A percentile compares a stretch with the other conserved stretches of the same genome.
These are phyloP conservation scores for Bombus consobrinus DNA, from an alignment of 1,140 invertebrate genomes.

Conservation along the genomic window DNA sequence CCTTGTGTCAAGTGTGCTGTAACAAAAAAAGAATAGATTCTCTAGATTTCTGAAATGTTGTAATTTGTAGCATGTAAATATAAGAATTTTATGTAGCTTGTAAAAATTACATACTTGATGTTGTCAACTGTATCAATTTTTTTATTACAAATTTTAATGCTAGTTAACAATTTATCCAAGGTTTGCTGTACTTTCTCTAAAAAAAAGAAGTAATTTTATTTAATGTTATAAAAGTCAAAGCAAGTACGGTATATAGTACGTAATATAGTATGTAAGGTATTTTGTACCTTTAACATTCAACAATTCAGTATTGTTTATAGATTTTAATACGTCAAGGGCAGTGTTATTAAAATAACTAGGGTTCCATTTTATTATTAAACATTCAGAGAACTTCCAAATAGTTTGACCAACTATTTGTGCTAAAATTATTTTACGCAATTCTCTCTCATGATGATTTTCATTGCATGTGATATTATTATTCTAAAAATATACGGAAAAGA, in stretches of 20 bases:
- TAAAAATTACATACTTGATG: constrained; percentile 60
- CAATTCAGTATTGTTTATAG: constrained; percentile 60
- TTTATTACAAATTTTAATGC: constrained; percentile 59
- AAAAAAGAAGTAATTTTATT: constrained; percentile 20
- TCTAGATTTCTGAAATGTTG: not conserved
- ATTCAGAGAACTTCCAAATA: constrained; percentile 78
- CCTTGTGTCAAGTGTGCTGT: constrained; percentile 71
- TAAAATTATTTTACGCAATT: constrained; percentile 65
- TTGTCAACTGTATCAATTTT: constrained; percentile 60
- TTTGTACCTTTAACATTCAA: constrained; percentile 69
- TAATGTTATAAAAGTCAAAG: constrained; percentile 3
- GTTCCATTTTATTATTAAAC: constrained; percentile 76
- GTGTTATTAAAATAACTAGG: constrained; percentile 71
- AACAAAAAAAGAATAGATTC: constrained; percentile 44
- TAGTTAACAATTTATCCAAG: constrained; percentile 49
- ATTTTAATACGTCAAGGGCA: constrained; percentile 56
- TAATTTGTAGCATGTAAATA: not conserved
- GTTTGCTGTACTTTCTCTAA: constrained; percentile 62
- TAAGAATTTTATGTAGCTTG: constrained; percentile 1
- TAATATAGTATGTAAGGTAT: not conserved
- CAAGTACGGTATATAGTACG: too few relatives aligned
- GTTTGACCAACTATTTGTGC: constrained; percentile 72
- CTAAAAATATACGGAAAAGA: constrained; percentile 27
- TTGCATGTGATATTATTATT: constrained; percentile 17
- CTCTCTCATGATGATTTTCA: constrained; percentile 38